Evolutionary conservation across 2,797 vertebrate species (phyloP), one percentile per base, ranked within the genome.

Genomic region (Chromis chromis): DNA sequence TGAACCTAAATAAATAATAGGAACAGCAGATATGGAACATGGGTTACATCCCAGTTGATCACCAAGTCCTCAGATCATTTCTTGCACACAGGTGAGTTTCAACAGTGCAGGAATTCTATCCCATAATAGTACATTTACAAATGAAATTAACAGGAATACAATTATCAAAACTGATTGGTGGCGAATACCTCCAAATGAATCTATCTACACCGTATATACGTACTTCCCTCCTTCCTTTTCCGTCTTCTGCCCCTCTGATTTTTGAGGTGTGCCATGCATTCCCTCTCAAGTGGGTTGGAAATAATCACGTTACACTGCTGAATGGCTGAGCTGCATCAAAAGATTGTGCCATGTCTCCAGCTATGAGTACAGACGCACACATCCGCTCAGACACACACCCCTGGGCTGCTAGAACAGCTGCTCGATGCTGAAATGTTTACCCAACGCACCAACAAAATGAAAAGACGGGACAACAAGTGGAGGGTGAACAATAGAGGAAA

Each of bases 291-390:
- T 94, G 93, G 92, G 90, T 70, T 86, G 94, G 94, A 95, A 93
- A 90, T 94, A 94, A 95, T 94, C 74, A 74, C 1, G 74, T 94
- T 92, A 93, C 88, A 93, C 89, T 63, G 86, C 83, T 93, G 92
- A 94, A 92, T 94, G 89, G 84, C 74, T 93, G 78, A 91, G 76
- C 86, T 80, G 82, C 82, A 88, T 92, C 82, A 84, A 73, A 90
- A 84, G 88, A 90, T 65, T 88, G 49, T 73, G 73, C 66, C 70
- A 63, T 89, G 65, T 91, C 76, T 62, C 71, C 53, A 66, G 79
- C 54, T 31, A 49, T 44, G 53, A 14, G 44, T 19, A 57, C 46
- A 72, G 25, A 59, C 24, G 36, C 46, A 63, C 58, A 57, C 21
- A 44, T 1, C 54, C 59, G 33, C 57, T 58, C 64, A 64, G 24